Percentiles rank a stretch among this genome's conserved stretches.
Evolutionary conservation across 1,140 invertebrate species (phyloP).

Genomic region (Aricia agestis): DNA sequence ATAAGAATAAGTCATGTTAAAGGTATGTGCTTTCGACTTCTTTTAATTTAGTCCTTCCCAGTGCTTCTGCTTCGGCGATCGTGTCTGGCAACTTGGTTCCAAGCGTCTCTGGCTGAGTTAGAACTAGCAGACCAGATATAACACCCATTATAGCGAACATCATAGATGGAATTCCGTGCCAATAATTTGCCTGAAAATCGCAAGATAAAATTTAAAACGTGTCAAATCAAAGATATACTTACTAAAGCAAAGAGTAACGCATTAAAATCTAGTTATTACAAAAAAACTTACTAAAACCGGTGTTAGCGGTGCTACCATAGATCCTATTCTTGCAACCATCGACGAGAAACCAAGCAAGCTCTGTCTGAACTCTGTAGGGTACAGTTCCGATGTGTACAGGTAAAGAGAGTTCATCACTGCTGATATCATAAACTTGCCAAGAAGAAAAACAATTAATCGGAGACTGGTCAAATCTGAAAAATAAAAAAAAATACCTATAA

Average conservation of each 20-base stretch:
- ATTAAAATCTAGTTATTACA: no score
- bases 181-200: conserved; percentile 51
- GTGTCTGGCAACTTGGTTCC: conserved; percentile 82
- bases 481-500: no score
- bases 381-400: conserved; percentile 83
- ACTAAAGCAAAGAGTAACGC: no score
- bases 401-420: conserved; percentile 81
- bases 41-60: conserved; percentile 29
- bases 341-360: conserved; percentile 81
- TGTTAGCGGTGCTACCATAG: conserved; percentile 83
- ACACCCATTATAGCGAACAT: conserved; percentile 80
- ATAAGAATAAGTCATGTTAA: background rate
- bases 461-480: conserved; percentile 31
- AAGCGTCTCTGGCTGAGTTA: conserved; percentile 83
- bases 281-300: conserved; percentile 41
- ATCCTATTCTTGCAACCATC: conserved; percentile 83
- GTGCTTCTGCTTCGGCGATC: conserved; percentile 80
- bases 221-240: no score
- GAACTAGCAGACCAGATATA: conserved; percentile 77
- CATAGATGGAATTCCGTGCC: conserved; percentile 77
- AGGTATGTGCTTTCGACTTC: background rate
- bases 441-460: conserved; percentile 74
- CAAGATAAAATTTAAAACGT: background rate
- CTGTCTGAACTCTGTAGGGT: conserved; percentile 81
- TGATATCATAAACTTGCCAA: conserved; percentile 85